Percentiles rank a stretch among this genome's conserved stretches.
phyloP scores from a whole-genome alignment of 2,888 invertebrate species.

The Dioctria rufipes region DNA sequence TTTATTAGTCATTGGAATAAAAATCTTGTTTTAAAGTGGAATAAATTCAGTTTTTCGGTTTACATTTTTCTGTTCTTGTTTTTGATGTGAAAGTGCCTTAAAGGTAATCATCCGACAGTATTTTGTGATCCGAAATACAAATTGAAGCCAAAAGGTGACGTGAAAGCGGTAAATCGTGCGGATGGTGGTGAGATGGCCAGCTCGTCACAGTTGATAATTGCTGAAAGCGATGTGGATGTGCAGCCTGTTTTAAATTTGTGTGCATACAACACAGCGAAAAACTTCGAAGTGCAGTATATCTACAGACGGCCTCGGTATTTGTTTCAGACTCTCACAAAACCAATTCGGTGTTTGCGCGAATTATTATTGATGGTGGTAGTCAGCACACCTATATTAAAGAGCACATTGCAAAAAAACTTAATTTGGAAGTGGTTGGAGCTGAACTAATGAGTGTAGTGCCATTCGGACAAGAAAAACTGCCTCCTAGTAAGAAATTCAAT shows the following conservation, averaged over 20 bases:
- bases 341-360: constrained; percentile 30
- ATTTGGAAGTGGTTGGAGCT: constrained; percentile 46
- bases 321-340: not conserved
- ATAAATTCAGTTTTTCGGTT: too few species aligned
- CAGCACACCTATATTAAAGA: not conserved
- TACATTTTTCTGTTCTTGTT: too few species aligned
- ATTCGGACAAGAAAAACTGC: constrained; percentile 50
- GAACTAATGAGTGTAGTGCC: constrained; percentile 43
- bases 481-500: constrained; percentile 42
- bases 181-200: not conserved
- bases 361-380: constrained; percentile 13
- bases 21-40: too few species aligned
- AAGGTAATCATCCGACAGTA: not conserved
- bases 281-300: constrained; percentile 21
- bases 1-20: too few species aligned
- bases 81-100: too few species aligned
- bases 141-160: not conserved
- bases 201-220: not conserved
- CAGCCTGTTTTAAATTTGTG: not conserved
- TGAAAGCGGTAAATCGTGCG: not conserved
- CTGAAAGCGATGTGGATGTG: not conserved
- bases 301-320: constrained; percentile 52
- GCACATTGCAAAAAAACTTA: constrained; percentile 3
- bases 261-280: not conserved
- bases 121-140: not conserved